phyloP scores from a whole-genome alignment of 2,888 invertebrate species.

The Xestia c-nigrum region DNA sequence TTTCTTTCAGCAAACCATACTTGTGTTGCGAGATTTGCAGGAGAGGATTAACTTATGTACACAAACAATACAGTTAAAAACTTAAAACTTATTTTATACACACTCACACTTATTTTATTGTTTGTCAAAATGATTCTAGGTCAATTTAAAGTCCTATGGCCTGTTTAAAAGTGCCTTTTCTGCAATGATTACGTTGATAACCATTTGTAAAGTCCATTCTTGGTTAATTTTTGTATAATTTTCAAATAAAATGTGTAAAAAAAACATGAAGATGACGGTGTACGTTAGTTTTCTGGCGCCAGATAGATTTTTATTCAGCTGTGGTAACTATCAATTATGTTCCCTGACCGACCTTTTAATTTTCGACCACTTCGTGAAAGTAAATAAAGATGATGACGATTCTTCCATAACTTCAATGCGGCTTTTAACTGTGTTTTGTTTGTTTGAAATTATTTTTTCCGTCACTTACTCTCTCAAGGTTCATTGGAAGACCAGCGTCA shows the following conservation, averaged over 20 bases:
- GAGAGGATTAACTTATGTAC: no score
- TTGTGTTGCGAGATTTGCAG: no score
- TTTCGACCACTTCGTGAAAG: not conserved
- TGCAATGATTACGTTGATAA: not conserved
- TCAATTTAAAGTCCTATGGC: not conserved
- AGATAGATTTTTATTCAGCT: not conserved
- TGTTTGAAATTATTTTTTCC: no score
- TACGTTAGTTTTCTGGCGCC: not conserved
- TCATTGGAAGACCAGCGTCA: no score
- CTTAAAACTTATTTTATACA: no score
- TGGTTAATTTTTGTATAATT: not conserved
- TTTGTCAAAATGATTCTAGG: not conserved
- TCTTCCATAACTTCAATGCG: not conserved
- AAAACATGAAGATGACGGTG: not conserved
- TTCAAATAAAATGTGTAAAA: not conserved
- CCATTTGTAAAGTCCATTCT: not conserved
- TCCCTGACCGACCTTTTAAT: not conserved
- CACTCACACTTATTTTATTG: no score
- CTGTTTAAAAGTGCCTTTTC: not conserved
- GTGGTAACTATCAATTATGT: not conserved
- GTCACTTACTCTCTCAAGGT: no score
- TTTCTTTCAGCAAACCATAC: no score
- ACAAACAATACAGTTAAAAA: no score
- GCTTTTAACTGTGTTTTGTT: not conserved
- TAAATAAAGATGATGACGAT: not conserved